phyloP scores from a whole-genome alignment of 2,888 invertebrate genomes.

The Plebejus melissa region DNA sequence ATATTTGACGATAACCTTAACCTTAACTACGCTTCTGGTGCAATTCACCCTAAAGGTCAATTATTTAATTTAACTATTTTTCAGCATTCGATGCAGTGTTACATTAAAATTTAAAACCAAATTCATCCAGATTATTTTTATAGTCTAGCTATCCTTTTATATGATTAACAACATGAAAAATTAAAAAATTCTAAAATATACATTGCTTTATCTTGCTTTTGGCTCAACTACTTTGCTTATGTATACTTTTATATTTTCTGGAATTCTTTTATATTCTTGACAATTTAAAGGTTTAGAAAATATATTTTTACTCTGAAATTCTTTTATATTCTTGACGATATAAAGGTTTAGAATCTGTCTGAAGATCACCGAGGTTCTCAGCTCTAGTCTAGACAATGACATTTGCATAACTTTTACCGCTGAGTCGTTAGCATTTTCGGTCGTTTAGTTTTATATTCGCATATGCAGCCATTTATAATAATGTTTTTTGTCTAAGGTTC shows the following conservation, averaged over 20 bases:
- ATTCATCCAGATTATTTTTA: neutral
- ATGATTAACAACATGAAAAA: neutral
- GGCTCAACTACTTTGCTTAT: neutral
- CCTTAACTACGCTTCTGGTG: too few relatives aligned
- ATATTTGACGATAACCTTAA: too few relatives aligned
- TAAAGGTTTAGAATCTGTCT: conserved; percentile 4
- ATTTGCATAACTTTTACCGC: conserved; percentile 10
- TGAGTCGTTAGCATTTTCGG: neutral
- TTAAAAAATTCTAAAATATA: neutral
- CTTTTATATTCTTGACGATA: conserved; percentile 8
- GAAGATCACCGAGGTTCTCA: neutral
- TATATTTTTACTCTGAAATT: neutral
- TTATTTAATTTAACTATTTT: too few relatives aligned
- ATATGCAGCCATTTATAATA: neutral
- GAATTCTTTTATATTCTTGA: conserved; percentile 9
- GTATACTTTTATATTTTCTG: neutral
- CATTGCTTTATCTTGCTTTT: neutral
- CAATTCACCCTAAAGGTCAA: too few relatives aligned
- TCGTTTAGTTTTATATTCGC: conserved; percentile 5
- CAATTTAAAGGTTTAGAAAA: neutral
- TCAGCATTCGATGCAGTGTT: too few relatives aligned
- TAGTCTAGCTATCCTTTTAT: neutral
- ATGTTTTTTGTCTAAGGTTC: neutral
- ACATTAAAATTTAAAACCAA: too few relatives aligned
- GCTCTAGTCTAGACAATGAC: conserved; percentile 17